Evolutionary conservation across 2,113 vertebrate species (phyloP).

Genomic region (Poeciliopsis prolifica): DNA sequence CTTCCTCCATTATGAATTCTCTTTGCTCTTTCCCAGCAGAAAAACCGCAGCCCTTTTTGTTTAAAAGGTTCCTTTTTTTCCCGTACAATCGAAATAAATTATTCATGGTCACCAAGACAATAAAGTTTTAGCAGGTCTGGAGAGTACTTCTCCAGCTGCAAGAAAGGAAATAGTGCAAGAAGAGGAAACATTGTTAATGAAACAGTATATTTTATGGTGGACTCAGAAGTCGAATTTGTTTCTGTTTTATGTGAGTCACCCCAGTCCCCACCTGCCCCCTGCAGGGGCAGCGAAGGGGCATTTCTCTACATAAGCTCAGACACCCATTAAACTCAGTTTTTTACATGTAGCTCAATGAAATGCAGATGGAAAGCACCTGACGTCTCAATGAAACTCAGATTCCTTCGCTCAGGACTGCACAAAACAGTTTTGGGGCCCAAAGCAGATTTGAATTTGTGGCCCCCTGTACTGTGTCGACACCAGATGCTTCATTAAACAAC

Average conservation of each 20-base stretch:
- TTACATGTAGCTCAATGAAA: slow-evolving; percentile 63
- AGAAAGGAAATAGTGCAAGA: slow-evolving; percentile 58
- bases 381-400: slow-evolving; percentile 38
- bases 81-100: slow-evolving; percentile 71
- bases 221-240: slow-evolving; percentile 74
- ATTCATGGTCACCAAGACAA: slow-evolving; percentile 64
- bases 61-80: slow-evolving; percentile 45
- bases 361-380: slow-evolving; percentile 69
- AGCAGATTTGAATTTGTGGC: too few species aligned
- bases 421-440: too few species aligned
- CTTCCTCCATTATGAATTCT: slow-evolving; percentile 74
- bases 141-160: slow-evolving; percentile 63
- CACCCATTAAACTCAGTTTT: slow-evolving; percentile 69
- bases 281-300: slow-evolving; percentile 63
- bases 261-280: slow-evolving; percentile 69
- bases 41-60: slow-evolving; percentile 48
- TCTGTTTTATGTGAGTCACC: slow-evolving; percentile 69
- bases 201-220: slow-evolving; percentile 70
- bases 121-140: slow-evolving; percentile 67
- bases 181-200: slow-evolving; percentile 72
- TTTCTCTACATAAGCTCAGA: slow-evolving; percentile 71
- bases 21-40: slow-evolving; percentile 69
- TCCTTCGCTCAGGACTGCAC: background rate
- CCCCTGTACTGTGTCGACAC: too few species aligned
- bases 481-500: too few species aligned